phyloP scores from a whole-genome alignment of 2,113 vertebrate genomes.

The Microtus pennsylvanicus region DNA sequence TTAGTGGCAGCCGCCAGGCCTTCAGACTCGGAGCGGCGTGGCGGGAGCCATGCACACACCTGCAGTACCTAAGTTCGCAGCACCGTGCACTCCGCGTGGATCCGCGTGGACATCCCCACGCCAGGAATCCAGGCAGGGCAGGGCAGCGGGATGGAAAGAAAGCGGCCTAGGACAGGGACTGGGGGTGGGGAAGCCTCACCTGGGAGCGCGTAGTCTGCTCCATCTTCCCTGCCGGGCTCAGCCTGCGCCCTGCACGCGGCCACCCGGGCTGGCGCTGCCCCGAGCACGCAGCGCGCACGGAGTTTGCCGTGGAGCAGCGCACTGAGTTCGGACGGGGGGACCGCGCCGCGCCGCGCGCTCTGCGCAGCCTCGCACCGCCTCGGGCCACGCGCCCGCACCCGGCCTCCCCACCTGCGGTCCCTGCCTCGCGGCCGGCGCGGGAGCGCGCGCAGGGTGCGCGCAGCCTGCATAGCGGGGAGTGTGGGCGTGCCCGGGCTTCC shows the following conservation, averaged over 20 bases:
- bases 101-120: constrained; percentile 42
- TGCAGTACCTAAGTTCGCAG: neutral
- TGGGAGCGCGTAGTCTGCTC: constrained; percentile 65
- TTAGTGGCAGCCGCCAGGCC: neutral
- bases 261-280: neutral
- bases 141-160: neutral
- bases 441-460: accelerated
- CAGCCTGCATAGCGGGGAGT: accelerated
- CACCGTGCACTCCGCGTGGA: neutral
- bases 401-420: neutral
- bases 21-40: neutral
- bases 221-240: constrained; percentile 55
- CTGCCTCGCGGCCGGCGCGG: neutral
- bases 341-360: neutral
- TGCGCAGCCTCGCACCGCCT: neutral
- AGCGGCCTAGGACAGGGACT: neutral
- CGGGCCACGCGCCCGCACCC: too few relatives aligned
- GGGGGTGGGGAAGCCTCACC: constrained; percentile 62
- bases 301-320: constrained; percentile 42
- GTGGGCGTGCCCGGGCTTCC: constrained; percentile 23
- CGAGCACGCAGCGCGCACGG: neutral
- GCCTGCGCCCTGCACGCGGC: constrained; percentile 50
- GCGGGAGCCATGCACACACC: constrained; percentile 36
- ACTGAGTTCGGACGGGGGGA: constrained; percentile 58
- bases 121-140: neutral